Base-by-base conservation (phyloP, 2,113 vertebrate genomes). In the Aptenodytes forsteri region DNA sequence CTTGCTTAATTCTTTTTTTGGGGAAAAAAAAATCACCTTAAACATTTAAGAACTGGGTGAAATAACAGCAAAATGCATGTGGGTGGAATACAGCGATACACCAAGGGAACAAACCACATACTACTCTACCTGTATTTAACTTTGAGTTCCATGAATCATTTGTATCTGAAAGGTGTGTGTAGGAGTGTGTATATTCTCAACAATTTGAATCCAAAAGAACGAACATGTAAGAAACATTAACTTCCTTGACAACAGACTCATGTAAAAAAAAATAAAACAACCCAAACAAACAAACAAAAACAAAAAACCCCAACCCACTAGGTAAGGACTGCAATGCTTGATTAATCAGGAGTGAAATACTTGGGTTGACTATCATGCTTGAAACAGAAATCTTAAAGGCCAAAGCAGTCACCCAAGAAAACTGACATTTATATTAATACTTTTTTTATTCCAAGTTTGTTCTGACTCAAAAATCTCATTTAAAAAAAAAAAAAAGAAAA, bases 351-450 rank as follows among this genome's bases (percentile, higher is more conserved):
- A 95, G 49, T 73, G 82, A 92, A 93, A 83, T 34, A 29, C 27
- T 71, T 83, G 86, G 65, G 40, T 2, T 89, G 87, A 89, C 55
- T 72, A 38, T 47, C 80, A 84, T 16, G 55, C 59, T 86, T 87
- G 69, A 80, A 84, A 93, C 6, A 89, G 44, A 91, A 93, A 67
- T 67, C 72, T 82, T 77, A 73, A 80, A 95, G 56, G 73, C 34
- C 40, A 93, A 83, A 95, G 56, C 36, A 83, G 46, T 83, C 70
- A 94, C 44, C 58, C 81, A 87, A 83, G 46, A 76, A 94, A 93
- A 50, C 9, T 83, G 83, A 79, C 62, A 91, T 73, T 87, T 76
- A 26, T 58, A 49, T 82, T 82, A 69, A 64, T 54, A 76, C 6
- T 59, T 22, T 23, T 29, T 65, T 64, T 15, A 72, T 49, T 81